A percentile compares a stretch with the other conserved stretches of the same genome.
These are phyloP conservation scores for Cacoxenus indagator DNA, from an alignment of 2,888 invertebrate species.

Conservation along the genomic window DNA sequence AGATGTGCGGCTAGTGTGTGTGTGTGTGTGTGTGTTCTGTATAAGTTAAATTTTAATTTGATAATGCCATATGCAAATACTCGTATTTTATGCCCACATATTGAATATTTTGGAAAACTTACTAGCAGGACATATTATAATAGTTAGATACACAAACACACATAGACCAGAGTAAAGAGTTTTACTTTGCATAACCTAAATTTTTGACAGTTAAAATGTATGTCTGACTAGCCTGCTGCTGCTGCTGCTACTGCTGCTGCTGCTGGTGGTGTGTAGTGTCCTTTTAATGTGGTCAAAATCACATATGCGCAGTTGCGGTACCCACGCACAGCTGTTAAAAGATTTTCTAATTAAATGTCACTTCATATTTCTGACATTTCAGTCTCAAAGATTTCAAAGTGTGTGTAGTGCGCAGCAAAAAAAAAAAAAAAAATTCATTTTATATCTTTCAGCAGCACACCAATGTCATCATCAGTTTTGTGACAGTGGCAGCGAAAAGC, in stretches of 20 bases:
- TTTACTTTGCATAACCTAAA: background rate
- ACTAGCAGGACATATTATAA: background rate
- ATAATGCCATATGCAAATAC: background rate
- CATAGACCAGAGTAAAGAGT: background rate
- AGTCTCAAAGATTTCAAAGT: slow-evolving; percentile 41
- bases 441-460: too few species aligned
- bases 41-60: slow-evolving; percentile 7
- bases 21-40: background rate
- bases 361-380: slow-evolving; percentile 46
- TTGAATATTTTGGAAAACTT: background rate
- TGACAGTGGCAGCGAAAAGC: too few species aligned
- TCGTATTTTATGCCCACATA: background rate
- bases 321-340: slow-evolving; percentile 21
- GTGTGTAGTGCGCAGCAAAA: too few species aligned
- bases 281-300: slow-evolving; percentile 1
- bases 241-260: too few species aligned
- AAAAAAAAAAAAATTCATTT: too few species aligned
- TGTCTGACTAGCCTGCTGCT: background rate
- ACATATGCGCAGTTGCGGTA: slow-evolving; percentile 30
- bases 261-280: background rate
- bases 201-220: background rate
- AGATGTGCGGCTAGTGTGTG: background rate
- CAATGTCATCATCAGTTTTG: too few species aligned
- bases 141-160: slow-evolving; percentile 12
- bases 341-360: slow-evolving; percentile 60